Evolutionary conservation across 1,140 invertebrate species (phyloP).

Genomic region (Drosophila suzukii): DNA sequence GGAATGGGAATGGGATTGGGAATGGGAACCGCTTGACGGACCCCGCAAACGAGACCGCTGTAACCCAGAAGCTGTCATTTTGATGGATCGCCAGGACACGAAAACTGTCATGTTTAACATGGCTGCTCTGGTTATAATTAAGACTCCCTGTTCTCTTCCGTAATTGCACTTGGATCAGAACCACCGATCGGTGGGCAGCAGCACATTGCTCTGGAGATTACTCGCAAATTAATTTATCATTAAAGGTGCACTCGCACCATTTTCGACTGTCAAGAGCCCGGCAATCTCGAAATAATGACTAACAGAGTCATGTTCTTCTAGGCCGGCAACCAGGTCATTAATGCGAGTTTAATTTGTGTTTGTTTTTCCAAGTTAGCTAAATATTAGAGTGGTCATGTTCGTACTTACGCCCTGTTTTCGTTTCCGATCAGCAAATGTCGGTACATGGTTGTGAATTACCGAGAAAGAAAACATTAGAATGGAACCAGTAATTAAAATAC

Average conservation of each 20-base stretch:
- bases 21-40: constrained; percentile 45
- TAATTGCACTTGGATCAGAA: constrained; percentile 43
- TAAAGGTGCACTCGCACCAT: constrained; percentile 31
- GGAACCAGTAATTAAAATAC: constrained; percentile 27
- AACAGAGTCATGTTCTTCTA: constrained; percentile 15
- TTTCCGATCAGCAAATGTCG: constrained; percentile 30
- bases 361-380: constrained; percentile 51
- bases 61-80: constrained; percentile 73
- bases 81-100: constrained; percentile 76
- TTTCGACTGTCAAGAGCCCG: constrained; percentile 22
- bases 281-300: constrained; percentile 17
- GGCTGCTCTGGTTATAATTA: constrained; percentile 79
- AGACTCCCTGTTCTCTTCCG: constrained; percentile 21
- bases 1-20: constrained; percentile 6
- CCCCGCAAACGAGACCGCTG: constrained; percentile 35
- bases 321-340: constrained; percentile 18
- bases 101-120: constrained; percentile 80
- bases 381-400: constrained; percentile 40
- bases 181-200: constrained; percentile 21
- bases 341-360: constrained; percentile 77
- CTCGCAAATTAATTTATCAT: constrained; percentile 69
- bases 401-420: constrained; percentile 71
- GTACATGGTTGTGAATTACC: constrained; percentile 32
- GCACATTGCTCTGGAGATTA: constrained; percentile 53
- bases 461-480: constrained; percentile 36